Evolutionary conservation across 2,888 invertebrate genomes (phyloP).

Genomic region (Hecatera dysodea): DNA sequence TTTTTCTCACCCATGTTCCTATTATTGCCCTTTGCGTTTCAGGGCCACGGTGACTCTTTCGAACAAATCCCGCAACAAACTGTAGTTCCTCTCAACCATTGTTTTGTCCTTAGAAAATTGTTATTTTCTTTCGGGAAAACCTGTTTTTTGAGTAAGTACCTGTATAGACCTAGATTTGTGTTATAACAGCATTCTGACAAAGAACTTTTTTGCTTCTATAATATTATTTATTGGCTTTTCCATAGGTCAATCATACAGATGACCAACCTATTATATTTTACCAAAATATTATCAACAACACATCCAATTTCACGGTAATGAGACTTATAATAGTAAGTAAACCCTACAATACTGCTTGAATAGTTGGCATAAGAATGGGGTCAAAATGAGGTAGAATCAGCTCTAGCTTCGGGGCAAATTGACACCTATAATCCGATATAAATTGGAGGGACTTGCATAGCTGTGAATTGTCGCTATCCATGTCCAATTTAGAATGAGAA

Average conservation of each 20-base stretch:
- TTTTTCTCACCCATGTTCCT: too few species aligned
- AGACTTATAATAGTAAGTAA: slow-evolving; percentile 6
- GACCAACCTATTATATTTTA: not conserved
- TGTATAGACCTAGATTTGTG: too few species aligned
- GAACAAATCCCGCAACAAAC: too few species aligned
- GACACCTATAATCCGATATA: slow-evolving; percentile 41
- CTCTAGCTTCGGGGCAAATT: slow-evolving; percentile 29
- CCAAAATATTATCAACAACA: slow-evolving; percentile 6
- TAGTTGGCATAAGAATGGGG: slow-evolving; percentile 13
- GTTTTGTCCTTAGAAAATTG: too few species aligned
- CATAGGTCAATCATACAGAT: not conserved
- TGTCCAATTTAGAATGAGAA: slow-evolving; percentile 28
- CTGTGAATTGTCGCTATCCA: slow-evolving; percentile 12
- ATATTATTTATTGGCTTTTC: too few species aligned
- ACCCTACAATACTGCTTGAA: not conserved
- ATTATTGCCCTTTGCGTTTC: too few species aligned
- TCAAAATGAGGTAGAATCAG: not conserved
- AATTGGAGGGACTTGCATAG: slow-evolving; percentile 36
- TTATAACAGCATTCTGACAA: too few species aligned
- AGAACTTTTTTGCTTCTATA: too few species aligned
- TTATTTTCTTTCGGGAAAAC: too few species aligned
- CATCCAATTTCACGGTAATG: not conserved
- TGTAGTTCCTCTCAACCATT: too few species aligned
- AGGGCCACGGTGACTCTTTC: too few species aligned
- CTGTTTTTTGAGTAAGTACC: too few species aligned